Percentiles rank a stretch among this genome's conserved stretches.
Conservation (phyloP, 2,113 vertebrate species). For the Caracal caracal region DNA sequence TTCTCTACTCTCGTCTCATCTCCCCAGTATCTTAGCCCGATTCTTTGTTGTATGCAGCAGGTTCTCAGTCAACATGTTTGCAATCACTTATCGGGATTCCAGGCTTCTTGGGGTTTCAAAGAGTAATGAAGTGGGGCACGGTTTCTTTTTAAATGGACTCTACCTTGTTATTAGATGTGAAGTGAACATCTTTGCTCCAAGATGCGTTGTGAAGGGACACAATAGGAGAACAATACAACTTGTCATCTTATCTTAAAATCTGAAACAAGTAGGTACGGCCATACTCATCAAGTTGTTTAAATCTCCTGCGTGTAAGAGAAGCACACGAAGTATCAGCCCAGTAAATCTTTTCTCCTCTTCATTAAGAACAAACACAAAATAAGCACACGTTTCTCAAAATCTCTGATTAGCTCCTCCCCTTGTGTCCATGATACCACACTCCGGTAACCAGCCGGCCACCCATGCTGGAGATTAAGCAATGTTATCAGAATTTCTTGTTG, state of each 20-base stretch:
- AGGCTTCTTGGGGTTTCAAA: not conserved
- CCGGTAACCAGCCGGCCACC: not conserved
- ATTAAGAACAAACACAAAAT: not conserved
- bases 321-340: not conserved
- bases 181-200: not conserved
- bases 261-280: not conserved
- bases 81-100: not conserved
- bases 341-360: not conserved
- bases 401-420: not conserved
- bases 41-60: not conserved
- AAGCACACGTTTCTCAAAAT: not conserved
- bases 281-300: not conserved
- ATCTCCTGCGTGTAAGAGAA: not conserved
- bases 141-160: not conserved
- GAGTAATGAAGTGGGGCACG: not conserved
- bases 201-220: not conserved
- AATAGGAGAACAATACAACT: not conserved
- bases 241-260: not conserved
- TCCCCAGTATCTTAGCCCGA: not conserved
- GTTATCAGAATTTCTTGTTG: not conserved
- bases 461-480: not conserved
- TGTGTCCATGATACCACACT: rapidly evolving
- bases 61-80: not conserved
- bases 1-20: not conserved
- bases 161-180: not conserved